Evolutionary conservation across 2,113 vertebrate genomes (phyloP), one percentile per base, ranked within the genome.

Genomic region (Phrynosoma blainvillii): DNA sequence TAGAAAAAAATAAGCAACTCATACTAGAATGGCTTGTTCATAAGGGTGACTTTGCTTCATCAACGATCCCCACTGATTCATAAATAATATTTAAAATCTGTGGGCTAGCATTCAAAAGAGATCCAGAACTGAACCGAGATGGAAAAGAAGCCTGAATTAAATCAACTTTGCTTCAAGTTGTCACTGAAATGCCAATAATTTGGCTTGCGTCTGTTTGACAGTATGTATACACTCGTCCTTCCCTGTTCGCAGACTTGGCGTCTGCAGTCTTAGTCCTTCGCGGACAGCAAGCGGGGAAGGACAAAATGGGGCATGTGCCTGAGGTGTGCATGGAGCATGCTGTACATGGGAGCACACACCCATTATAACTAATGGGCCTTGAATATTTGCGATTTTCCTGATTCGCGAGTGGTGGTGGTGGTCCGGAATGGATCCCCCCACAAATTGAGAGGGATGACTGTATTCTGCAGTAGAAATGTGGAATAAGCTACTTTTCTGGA

Each of bases 161-260:
- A 36, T 47, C 1, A 68, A 76, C 8, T 75, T 76, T 85, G n/a
- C 52, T 21, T 42, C 32, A 59, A 10, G 21, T 25, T 42, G 21
- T 73, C 54, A 62, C 36, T 85, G 30, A 75, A 40, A 21, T 59
- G 25, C 65, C 16, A 14, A 13, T 59, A 20, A 32, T 71, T 20
- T 56, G 11, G 52, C 52, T 94, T n/a, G 1, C 54, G 79, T 91
- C 81, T 86, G 81, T 90, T 95, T 86, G 89, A 62, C 76, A 75
- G 62, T 86, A 85, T 85, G 65, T 82, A 83, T 88, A 81, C 84
- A 36, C 36, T 36, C 36, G 36, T 36, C 36, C 36, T 36, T 36
- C 36, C 36, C 36, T 36, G 36, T 36, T 36, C 36, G 36, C 36
- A 36, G 36, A 36, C 36, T 36, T 36, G 36, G 36, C 36, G 36